Evolutionary conservation across 2,888 invertebrate genomes (phyloP), one percentile per base, ranked within the genome.

Genomic region (Lithodes maja): DNA sequence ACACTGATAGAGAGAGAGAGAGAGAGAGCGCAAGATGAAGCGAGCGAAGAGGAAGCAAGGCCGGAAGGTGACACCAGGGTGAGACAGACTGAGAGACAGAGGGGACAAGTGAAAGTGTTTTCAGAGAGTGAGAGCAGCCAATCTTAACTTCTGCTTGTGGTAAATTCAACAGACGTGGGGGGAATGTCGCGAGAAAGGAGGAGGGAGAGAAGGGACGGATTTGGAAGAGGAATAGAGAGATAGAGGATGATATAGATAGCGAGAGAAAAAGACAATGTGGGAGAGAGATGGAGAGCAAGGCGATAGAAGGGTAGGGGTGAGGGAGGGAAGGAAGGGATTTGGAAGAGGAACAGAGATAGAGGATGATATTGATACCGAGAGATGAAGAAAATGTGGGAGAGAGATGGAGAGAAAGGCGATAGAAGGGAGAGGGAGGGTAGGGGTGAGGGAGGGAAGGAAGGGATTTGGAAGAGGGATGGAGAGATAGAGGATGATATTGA

Each of bases 91-190:
- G 61, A 7, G 61, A 61, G 12, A 61, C 61, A 61, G 61, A 5
- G 61, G 12, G 61, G 61, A 33, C 33, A 33, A 33, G 61, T 61
- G 5, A 61, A 1, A 61, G 12, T 61, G 61, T 61, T 61, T 61
- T 61, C 61, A 61, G 61, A 61, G 61, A 61, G 61, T 61, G 61
- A 61, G 61, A 61, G 61, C 61, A 61, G 12, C 61, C 61, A 61
- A 61, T 61, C 61, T 61, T 61, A 61, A 61, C 61, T 61, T 61
- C 61, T 61, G 61, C 61, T 61, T 61, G 61, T 61, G 61, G 61
- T 61, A 61, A 61, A 61, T 61, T 61, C 61, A 61, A 5, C 61
- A 61, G 61, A 61, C 61, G 61, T 12, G 61, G 61, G 61, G 7
- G 61, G 61, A 61, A 61, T 61, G 61, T 61, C 12, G 12, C 7